Evolutionary conservation across 2,797 vertebrate species (phyloP).

Genomic region (Astyanax mexicanus): DNA sequence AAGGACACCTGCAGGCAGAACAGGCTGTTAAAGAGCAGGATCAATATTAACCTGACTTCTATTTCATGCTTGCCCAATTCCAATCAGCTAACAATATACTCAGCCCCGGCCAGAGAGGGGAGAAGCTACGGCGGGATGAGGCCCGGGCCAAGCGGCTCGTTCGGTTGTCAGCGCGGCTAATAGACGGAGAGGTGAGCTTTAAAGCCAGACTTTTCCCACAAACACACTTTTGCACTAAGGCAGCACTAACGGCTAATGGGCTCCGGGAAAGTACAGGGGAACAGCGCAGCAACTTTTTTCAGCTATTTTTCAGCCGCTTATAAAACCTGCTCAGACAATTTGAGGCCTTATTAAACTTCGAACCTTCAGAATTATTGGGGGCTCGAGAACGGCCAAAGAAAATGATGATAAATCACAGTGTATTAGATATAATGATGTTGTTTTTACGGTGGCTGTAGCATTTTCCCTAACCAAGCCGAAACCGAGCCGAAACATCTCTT

Average conservation of each 20-base stretch:
- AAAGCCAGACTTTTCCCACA: conserved; percentile 40
- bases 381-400: conserved; percentile 22
- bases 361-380: conserved; percentile 24
- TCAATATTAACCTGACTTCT: conserved; percentile 99
- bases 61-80: conserved; percentile 99
- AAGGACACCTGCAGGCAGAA: conserved; percentile 93
- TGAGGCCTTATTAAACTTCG: conserved; percentile 38
- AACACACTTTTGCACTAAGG: conserved; percentile 34
- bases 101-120: conserved; percentile 83
- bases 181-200: conserved; percentile 84
- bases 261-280: conserved; percentile 18
- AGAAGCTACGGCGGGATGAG: conserved; percentile 90
- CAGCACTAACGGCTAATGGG: conserved; percentile 16
- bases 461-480: conserved; percentile 22
- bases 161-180: conserved; percentile 94
- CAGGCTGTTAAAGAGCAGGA: conserved; percentile 91
- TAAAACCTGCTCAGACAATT: conserved; percentile 2
- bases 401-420: conserved; percentile 41
- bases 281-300: not conserved
- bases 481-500: conserved; percentile 27
- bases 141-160: conserved; percentile 88
- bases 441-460: conserved; percentile 19
- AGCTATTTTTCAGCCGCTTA: conserved; percentile 13
- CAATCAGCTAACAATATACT: conserved; percentile 94
- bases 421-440: conserved; percentile 50